phyloP scores from a whole-genome alignment of 2,113 vertebrate species.

The Toxostoma redivivum region DNA sequence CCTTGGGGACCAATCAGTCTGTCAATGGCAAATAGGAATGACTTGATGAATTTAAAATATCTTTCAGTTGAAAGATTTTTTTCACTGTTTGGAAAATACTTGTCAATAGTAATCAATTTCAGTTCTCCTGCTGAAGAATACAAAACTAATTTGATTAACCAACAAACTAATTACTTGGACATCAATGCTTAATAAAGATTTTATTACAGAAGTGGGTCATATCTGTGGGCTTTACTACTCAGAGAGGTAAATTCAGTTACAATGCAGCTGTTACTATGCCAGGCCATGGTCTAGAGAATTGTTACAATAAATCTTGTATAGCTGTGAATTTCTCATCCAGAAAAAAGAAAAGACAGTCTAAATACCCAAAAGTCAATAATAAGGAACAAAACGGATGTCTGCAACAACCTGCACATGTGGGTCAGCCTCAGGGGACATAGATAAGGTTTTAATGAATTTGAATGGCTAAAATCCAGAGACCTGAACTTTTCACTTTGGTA shows the following conservation, averaged over 20 bases:
- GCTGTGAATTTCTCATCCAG: not conserved
- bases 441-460: not conserved
- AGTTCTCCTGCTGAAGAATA: not conserved
- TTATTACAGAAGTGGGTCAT: not conserved
- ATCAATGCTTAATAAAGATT: not conserved
- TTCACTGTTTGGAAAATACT: not conserved
- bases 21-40: not conserved
- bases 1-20: not conserved
- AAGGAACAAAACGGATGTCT: not conserved
- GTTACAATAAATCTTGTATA: not conserved
- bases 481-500: not conserved
- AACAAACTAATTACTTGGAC: not conserved
- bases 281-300: not conserved
- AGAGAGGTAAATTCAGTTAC: not conserved
- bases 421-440: not conserved
- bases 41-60: not conserved
- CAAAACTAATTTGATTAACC: not conserved
- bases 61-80: not conserved
- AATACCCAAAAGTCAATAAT: not conserved
- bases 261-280: not conserved
- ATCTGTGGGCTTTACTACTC: not conserved
- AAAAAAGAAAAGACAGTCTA: not conserved
- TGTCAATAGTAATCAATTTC: not conserved
- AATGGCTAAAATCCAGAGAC: not conserved
- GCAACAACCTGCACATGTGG: not conserved